Conservation (phyloP, 2,113 vertebrate genomes). For the Copsychus sechellarum region DNA sequence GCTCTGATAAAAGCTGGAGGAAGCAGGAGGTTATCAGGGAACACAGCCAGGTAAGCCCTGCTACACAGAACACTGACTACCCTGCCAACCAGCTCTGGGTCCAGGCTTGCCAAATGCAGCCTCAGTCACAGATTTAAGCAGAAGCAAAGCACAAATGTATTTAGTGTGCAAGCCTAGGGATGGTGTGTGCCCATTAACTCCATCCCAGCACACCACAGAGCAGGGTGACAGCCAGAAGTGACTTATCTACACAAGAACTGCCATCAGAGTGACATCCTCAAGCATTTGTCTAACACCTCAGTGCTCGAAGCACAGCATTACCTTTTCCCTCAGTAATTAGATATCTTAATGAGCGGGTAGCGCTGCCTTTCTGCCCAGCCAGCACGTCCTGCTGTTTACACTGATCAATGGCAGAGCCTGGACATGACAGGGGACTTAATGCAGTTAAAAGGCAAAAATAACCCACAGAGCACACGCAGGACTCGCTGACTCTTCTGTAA, state of each 20-base stretch:
- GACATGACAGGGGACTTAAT: neutral
- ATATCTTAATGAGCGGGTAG: neutral
- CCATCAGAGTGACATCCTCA: neutral
- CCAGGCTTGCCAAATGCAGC: neutral
- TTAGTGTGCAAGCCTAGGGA: neutral
- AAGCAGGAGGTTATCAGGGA: constrained; percentile 49
- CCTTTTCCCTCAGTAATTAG: neutral
- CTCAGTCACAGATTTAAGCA: neutral
- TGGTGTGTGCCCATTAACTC: neutral
- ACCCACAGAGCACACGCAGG: neutral
- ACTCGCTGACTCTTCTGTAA: rapidly evolving
- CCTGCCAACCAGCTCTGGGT: neutral
- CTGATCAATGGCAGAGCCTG: neutral
- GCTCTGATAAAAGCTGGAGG: constrained; percentile 6
- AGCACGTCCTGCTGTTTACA: neutral
- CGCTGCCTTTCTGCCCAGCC: neutral
- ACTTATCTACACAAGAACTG: neutral
- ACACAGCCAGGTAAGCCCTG: constrained; percentile 11
- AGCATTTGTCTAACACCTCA: neutral
- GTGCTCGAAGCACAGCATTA: neutral
- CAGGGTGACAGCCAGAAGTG: neutral
- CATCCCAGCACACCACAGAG: neutral
- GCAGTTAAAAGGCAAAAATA: constrained; percentile 25
- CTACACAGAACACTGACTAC: neutral
- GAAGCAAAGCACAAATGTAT: neutral